Evolutionary conservation across 2,888 invertebrate genomes (phyloP).

Genomic region (Barypeithes pellucidus): DNA sequence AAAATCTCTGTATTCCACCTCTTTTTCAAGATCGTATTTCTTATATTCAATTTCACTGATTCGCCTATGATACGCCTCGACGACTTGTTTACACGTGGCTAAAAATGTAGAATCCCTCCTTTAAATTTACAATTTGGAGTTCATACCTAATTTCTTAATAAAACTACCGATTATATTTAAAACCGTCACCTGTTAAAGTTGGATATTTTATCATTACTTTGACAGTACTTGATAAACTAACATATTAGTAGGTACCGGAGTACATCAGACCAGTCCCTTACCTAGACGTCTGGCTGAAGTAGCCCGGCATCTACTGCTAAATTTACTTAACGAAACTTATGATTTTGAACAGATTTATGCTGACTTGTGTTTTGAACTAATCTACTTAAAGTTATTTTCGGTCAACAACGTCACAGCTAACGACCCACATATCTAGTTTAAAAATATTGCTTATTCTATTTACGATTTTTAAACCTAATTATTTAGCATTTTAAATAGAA

Average conservation of each 20-base stretch:
- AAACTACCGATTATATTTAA: too few species aligned
- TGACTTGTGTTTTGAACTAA: neutral
- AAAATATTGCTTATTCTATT: neutral
- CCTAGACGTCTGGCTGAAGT: too few species aligned
- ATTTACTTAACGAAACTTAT: too few species aligned
- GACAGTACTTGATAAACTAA: too few species aligned
- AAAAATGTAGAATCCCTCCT: neutral
- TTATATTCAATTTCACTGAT: slow-evolving; percentile 88
- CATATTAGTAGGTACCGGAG: too few species aligned
- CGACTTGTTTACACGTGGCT: slow-evolving; percentile 63
- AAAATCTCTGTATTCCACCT: slow-evolving; percentile 94
- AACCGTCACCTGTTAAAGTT: too few species aligned
- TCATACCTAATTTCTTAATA: too few species aligned
- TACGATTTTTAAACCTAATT: neutral
- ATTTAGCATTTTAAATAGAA: neutral
- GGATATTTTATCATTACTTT: too few species aligned
- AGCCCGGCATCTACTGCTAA: too few species aligned
- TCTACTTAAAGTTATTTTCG: neutral
- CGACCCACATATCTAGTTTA: neutral
- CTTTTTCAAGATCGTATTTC: slow-evolving; percentile 98
- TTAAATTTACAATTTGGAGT: neutral
- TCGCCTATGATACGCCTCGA: slow-evolving; percentile 84
- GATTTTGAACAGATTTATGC: neutral
- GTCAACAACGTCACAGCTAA: neutral
- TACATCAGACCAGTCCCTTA: too few species aligned